Evolutionary conservation across 2,797 vertebrate genomes (phyloP).

Genomic region (Tinamus major): DNA sequence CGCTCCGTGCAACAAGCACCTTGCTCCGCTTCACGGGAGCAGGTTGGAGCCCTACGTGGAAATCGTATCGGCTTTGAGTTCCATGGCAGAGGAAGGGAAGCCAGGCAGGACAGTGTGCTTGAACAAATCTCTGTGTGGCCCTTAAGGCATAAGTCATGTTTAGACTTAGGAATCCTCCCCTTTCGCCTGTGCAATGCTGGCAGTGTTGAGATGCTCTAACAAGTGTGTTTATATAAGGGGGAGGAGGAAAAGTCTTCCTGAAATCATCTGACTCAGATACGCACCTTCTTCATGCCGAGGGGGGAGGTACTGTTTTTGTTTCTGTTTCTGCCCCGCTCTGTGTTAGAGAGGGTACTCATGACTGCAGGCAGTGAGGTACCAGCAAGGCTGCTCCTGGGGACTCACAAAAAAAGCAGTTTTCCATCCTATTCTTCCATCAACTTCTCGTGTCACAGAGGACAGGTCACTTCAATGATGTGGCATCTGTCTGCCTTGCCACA

Average conservation of each 20-base stretch:
- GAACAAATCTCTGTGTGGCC: neutral
- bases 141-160: neutral
- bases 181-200: neutral
- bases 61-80: neutral
- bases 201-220: neutral
- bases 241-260: neutral
- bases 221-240: neutral
- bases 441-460: neutral
- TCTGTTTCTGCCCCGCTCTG: neutral
- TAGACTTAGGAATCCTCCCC: neutral
- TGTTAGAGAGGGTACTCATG: neutral
- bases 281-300: neutral
- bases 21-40: neutral
- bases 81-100: neutral
- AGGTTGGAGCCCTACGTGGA: neutral
- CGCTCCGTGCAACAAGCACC: neutral
- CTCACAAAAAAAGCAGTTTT: neutral
- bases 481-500: neutral
- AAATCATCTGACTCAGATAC: neutral
- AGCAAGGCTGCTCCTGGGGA: neutral
- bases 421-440: neutral
- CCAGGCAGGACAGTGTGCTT: neutral
- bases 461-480: neutral
- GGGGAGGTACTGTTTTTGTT: neutral
- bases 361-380: neutral